Evolutionary conservation across 2,113 vertebrate genomes (phyloP), one percentile per base, ranked within the genome.

Genomic region (Protobothrops flavoviridis): DNA sequence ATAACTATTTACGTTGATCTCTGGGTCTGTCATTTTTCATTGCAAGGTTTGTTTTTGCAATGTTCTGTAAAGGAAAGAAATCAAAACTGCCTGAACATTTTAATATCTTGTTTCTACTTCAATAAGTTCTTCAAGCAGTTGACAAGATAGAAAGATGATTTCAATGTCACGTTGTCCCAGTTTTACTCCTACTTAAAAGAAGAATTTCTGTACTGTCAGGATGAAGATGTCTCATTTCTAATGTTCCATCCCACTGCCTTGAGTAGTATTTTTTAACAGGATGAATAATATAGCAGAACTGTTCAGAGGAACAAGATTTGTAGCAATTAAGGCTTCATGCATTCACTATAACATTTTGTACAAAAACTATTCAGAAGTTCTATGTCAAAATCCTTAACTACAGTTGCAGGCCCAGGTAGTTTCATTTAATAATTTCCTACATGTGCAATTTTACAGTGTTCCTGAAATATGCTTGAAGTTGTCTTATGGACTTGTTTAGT

Each of bases 151-250:
- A 17, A 92, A 91, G 43, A 89, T 94, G 57, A 90, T 5, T 89
- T 24, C 91, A 92, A 86, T 20, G 2, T 91, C 90, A 94, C 23
- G 4, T 61, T 92, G 24, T 90, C 56, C 39, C 13, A 13, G 59
- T 26, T 94, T 94, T 87, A 15, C 59, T 88, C 24, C 7, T 92
- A 52, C 39, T 91, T 88, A 91, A 89, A 86, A 92, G 43, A 69
- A 93, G 39, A 69, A 26, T 8, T n/a, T 24, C 39, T 88, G 48
- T 89, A 50, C 91, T 61, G 85, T 50, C 56, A 94, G 48, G 5
- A 93, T 90, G 91, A 94, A 91, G 23, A 91, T 39, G 29, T 95
- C 26, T 95, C 61, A 93, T 33, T 95, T 88, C 90, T 59, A 45
- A 94, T 93, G 29, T 90, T 95, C 45, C 26, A 85, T n/a, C 55